Percentiles rank a stretch among this genome's conserved stretches.
Evolutionary conservation across 1,140 invertebrate species (phyloP).

Genomic region (Caenorhabditis latens): DNA sequence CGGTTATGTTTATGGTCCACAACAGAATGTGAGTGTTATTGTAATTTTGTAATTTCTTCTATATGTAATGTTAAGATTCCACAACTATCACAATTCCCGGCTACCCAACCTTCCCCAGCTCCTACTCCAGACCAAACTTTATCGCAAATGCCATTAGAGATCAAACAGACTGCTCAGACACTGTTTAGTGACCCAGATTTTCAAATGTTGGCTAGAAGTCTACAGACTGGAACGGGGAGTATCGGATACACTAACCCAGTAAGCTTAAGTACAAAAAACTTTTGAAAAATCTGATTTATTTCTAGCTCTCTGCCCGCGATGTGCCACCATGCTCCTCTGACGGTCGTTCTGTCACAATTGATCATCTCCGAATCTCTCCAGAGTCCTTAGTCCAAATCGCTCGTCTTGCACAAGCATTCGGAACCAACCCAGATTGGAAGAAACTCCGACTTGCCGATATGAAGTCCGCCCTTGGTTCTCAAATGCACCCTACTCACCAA

Average conservation of each 20-base stretch:
- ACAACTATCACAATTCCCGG: constrained; percentile 10
- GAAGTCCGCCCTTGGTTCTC: not conserved
- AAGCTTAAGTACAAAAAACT: not conserved
- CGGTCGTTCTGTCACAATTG: constrained; percentile 25
- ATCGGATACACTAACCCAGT: not conserved
- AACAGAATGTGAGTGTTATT: not conserved
- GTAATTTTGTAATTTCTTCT: not conserved
- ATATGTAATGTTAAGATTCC: not conserved
- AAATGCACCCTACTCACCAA: constrained; percentile 38
- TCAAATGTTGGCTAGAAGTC: constrained; percentile 32
- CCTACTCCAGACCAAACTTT: not conserved
- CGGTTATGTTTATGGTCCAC: constrained; percentile 7
- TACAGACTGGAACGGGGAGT: constrained; percentile 30
- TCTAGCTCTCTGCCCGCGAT: constrained; percentile 1
- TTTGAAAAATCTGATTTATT: not conserved
- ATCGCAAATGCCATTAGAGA: not conserved
- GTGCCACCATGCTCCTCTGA: constrained; percentile 25
- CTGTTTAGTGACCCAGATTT: constrained; percentile 37
- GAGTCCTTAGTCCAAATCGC: constrained; percentile 41
- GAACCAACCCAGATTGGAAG: constrained; percentile 50
- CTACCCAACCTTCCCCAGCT: not conserved
- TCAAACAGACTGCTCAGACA: constrained; percentile 40
- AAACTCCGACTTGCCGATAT: constrained; percentile 20
- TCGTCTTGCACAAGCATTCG: constrained; percentile 30
- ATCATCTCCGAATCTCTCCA: constrained; percentile 37